Base-by-base conservation (phyloP, 1,140 invertebrate genomes). In the Lethrus apterus region DNA sequence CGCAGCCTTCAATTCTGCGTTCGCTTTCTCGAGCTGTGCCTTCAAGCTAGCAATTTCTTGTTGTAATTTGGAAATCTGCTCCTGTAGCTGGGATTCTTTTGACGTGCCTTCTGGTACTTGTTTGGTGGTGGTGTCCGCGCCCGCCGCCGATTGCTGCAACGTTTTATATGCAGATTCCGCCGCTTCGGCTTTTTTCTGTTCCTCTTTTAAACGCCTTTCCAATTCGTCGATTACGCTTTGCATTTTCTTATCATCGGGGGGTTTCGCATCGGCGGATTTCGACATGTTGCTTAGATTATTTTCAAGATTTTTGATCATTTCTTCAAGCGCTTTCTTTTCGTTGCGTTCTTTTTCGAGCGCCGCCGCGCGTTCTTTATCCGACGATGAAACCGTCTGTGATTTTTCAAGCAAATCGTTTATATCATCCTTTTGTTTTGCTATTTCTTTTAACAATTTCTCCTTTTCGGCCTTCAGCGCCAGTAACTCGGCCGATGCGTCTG, bases 371-470 rank as follows among this genome's bases (percentile, higher is more conserved):
- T 29, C 17, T 7, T 46, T 34, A 1, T n/a, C 31, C 17, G 20
- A 21, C 1, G 38, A 11, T 1, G 21, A 24, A 15, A 21, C 44
- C 26, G 18, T 14, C 17, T 36, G 36, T 4, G 32, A 18, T 4
- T 34, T 29, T 11, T 26, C 21, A 29, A 46, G 7, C 23, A 36
- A 21, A 26, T 46, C 24, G 3, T 17, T 13, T 1, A 46, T 38
- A 13, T 46, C 33, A 11, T 29, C 38, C 44, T 46, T 38, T 29
- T 38, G 44, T 14, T 20, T 35, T n/a, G 18, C 35, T 1, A 46
- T 30, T 18, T 38, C 17, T 17, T 42, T 29, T 24, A 42, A 30
- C 4, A 42, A 15, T 10, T 42, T 5, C 4, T 24, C 38, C 8
- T 42, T 42, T 29, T 42, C 23, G 13, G n/a, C 3, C 2, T 42